Conservation (phyloP, 2,113 vertebrate species). For the Xiphophorus maculatus region DNA sequence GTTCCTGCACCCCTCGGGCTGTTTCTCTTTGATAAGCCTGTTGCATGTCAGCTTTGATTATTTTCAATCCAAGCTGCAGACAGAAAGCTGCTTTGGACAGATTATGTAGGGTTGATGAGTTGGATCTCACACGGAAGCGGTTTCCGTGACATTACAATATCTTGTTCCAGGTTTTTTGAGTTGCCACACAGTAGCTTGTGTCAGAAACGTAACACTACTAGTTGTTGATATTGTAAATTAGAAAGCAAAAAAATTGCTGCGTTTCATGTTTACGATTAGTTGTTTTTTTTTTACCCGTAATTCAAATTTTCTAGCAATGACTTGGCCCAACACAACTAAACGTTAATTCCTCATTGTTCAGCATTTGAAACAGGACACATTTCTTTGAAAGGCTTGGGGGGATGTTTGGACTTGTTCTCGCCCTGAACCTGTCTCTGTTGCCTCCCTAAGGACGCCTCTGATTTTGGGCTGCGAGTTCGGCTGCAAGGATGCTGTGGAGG, state of each 20-base stretch:
- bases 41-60: background rate
- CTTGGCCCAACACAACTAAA: no score
- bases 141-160: background rate
- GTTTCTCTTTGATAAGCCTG: background rate
- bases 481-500: constrained; percentile 92
- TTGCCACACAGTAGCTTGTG: background rate
- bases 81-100: background rate
- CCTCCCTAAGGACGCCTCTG: constrained; percentile 85
- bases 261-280: background rate
- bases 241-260: no score
- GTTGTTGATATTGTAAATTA: no score
- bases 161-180: no score
- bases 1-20: background rate
- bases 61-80: background rate
- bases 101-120: background rate
- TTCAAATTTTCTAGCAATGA: background rate
- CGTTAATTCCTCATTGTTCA: background rate
- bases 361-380: background rate
- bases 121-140: background rate
- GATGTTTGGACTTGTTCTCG: background rate
- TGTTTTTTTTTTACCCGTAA: background rate
- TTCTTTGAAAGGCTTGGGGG: background rate
- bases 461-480: constrained; percentile 94
- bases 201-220: background rate
- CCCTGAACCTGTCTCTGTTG: background rate